Evolutionary conservation across 1,140 invertebrate species (phyloP).

Genomic region (Aphaenogaster ashmeadi): DNA sequence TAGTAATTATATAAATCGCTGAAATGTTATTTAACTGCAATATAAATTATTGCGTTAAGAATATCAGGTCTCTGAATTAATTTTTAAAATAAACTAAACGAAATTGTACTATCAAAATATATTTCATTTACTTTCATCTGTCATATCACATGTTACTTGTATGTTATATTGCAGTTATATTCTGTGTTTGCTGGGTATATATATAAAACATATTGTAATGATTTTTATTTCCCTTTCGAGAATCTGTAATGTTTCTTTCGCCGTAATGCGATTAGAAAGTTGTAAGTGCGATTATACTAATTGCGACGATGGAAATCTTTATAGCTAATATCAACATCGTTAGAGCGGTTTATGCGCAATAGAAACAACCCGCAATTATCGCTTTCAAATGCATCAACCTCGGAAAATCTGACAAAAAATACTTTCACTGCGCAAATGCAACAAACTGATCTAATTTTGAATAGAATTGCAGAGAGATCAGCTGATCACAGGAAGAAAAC

Average conservation of each 20-base stretch:
- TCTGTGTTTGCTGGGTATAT: background rate
- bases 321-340: constrained; percentile 25
- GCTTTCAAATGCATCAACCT: constrained; percentile 30
- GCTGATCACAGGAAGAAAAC: constrained; percentile 6
- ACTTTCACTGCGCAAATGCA: constrained; percentile 42
- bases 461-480: background rate
- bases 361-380: constrained; percentile 28
- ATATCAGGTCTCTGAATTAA: too few species aligned
- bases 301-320: constrained; percentile 15
- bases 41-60: too few species aligned
- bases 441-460: constrained; percentile 1
- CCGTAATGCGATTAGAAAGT: constrained; percentile 38
- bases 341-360: background rate
- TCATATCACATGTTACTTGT: too few species aligned
- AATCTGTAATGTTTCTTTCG: background rate
- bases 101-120: too few species aligned
- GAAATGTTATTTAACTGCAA: too few species aligned
- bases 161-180: too few species aligned
- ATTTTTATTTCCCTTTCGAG: background rate
- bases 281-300: constrained; percentile 21
- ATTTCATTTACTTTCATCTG: too few species aligned
- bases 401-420: constrained; percentile 25
- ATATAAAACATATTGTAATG: background rate
- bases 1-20: too few species aligned
- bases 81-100: too few species aligned